Evolutionary conservation across 1,140 invertebrate species (phyloP).

Genomic region (Bombus balteatus): DNA sequence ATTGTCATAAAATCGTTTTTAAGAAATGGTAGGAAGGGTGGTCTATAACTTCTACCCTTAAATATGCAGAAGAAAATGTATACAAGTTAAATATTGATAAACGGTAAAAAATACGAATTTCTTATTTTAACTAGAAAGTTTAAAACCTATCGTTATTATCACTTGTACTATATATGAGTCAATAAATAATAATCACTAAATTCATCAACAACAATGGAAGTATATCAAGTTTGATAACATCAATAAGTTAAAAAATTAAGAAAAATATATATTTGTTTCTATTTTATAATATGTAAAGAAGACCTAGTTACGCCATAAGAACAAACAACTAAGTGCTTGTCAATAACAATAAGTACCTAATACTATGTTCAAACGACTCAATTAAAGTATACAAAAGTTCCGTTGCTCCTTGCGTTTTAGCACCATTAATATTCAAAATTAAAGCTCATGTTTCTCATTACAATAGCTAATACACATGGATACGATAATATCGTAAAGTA

Average conservation of each 20-base stretch:
- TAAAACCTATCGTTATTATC: conserved; percentile 60
- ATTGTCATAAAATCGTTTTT: conserved; percentile 33
- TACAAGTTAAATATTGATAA: conserved; percentile 49
- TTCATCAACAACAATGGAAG: conserved; percentile 59
- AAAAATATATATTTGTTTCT: conserved; percentile 51
- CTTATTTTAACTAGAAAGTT: conserved; percentile 61
- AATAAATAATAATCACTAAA: conserved; percentile 60
- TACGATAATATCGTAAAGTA: conserved; percentile 27
- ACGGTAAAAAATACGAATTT: conserved; percentile 55
- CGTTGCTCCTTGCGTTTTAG: conserved; percentile 44
- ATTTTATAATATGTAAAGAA: conserved; percentile 35
- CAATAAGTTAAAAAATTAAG: conserved; percentile 48
- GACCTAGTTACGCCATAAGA: conserved; percentile 43
- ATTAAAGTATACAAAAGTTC: conserved; percentile 59
- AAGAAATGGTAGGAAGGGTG: conserved; percentile 26
- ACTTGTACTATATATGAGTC: conserved; percentile 45
- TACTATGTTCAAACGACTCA: conserved; percentile 56
- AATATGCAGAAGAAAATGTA: conserved; percentile 36
- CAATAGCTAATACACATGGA: conserved; percentile 47
- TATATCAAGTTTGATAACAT: conserved; percentile 35
- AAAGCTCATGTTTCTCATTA: conserved; percentile 44
- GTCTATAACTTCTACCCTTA: conserved; percentile 32
- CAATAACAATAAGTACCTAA: conserved; percentile 58
- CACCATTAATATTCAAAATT: conserved; percentile 60
- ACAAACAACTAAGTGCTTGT: conserved; percentile 60